Base-by-base conservation (phyloP, 1,140 invertebrate genomes). In the Meteorus sp. region DNA sequence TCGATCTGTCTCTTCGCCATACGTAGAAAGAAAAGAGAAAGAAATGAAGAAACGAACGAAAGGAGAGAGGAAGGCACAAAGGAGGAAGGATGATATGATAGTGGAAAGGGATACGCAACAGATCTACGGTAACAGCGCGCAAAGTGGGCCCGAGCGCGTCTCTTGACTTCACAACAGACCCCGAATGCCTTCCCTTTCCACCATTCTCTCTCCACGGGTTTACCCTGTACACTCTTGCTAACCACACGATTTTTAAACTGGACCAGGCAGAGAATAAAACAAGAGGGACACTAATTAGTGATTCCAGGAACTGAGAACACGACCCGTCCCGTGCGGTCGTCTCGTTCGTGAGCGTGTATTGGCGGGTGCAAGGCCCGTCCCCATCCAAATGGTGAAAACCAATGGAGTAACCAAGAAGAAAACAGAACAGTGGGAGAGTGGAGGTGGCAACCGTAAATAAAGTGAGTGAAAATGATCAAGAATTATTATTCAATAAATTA, bases 281-380 rank as follows among this genome's bases (percentile, higher is more conserved):
- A 71, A 66, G 71, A 64, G 64, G 68, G 70, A 72, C 71, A 72
- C 72, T 73, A 73, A 73, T 73, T 73, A 73, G 72, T 70, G 72
- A 73, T 73, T 73, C 72, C 70, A 67, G 61, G 72, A 73, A 73
- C 68, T 61, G 66, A 73, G 70, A 72, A 72, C 72, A 72, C 70
- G 71, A 67, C 61, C n/a, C 65, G 64, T 65, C 62, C 60, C 63
- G 58, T 59, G 63, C 60, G 60, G 59, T 64, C 60, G 58, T 67
- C 59, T 59, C 59, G 60, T 59, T 56, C 65, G 50, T 52, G 37
- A 56, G 27, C 52, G 31, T 50, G n/a, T 48, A 50, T 50, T 39
- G 33, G 44, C 29, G 29, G 43, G 43, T 22, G 11, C 41, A 4
- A 23, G 9, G 41, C 25, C 19, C 39, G 53, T 31, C 25, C 41